Conservation (phyloP, 2,888 invertebrate species). For the Amphipyra tragopoginis region DNA sequence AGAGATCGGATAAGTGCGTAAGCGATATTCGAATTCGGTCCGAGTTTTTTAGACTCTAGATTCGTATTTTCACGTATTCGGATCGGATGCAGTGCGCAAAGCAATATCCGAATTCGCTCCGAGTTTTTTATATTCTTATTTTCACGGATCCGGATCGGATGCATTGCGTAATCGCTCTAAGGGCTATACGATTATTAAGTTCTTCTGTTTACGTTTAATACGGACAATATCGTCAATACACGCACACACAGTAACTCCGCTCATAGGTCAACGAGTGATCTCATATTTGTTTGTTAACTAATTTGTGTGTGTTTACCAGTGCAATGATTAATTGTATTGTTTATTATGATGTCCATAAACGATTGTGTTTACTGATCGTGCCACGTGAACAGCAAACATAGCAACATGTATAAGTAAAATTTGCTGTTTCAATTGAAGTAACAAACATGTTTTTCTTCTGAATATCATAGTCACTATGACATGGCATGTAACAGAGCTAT, state of each 20-base stretch:
- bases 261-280: constrained; percentile 48
- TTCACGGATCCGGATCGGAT: too few relatives aligned
- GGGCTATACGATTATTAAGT: too few relatives aligned
- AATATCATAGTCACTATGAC: constrained; percentile 9
- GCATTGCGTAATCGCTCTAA: too few relatives aligned
- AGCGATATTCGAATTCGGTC: too few relatives aligned
- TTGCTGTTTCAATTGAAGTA: constrained; percentile 38
- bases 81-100: too few relatives aligned
- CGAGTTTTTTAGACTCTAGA: too few relatives aligned
- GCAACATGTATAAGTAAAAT: constrained; percentile 22
- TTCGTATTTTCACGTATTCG: too few relatives aligned
- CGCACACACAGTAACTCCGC: constrained; percentile 1
- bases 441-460: constrained; percentile 32
- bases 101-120: too few relatives aligned
- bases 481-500: not conserved
- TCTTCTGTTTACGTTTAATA: too few relatives aligned
- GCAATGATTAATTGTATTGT: constrained; percentile 55
- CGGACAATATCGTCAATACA: constrained; percentile 5
- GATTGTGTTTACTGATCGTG: constrained; percentile 40
- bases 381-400: constrained; percentile 48
- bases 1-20: too few relatives aligned
- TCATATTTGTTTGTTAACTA: constrained; percentile 56
- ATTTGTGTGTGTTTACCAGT: constrained; percentile 54
- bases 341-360: constrained; percentile 52
- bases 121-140: too few relatives aligned